Evolutionary conservation across 35 echinoderm and acorn worm genomes (phyloP), one percentile per base, ranked within the genome.

Genomic region (Acanthaster planci): DNA sequence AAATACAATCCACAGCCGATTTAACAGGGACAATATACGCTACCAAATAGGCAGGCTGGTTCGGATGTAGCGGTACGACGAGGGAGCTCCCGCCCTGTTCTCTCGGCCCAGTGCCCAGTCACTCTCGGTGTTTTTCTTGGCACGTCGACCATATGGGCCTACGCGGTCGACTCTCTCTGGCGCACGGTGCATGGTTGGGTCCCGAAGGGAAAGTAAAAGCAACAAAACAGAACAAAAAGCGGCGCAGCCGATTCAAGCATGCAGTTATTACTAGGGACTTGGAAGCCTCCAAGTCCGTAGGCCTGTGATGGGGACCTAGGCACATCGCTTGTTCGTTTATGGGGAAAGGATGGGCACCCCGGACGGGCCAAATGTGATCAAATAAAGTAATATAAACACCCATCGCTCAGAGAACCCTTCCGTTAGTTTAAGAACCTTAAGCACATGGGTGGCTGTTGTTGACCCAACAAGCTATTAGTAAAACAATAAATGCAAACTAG

Each of bases 41-140:
- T 72, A 72, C 64, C 64, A 72, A 72, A 72, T 72, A 72, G 64
- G 30, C 64, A 72, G 64, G 23, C 64, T 72, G 64, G 64, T 72
- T 72, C 64, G 8, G 64, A 72, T 72, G 64, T 72, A 22, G 18
- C 30, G 10, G 26, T 72, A 29, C 64, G 34, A 34, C 64, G 18
- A 72, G 64, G 64, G 64, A 72, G n/a, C 64, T 72, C 64, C 34
- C 26, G 10, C 64, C 57, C 57, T 34, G 14, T 72, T 26, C 34
- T 34, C 15, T 34, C 14, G 26, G 14, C 64, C 64, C 26, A 31
- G 64, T 72, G 23, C 34, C 27, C 34, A 31, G 29, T 72, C 64
- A 72, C 64, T 72, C 64, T 72, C 26, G 64, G 64, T 72, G 64
- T 72, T 72, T 72, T 72, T 72, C 64, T 72, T 72, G 23, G 64